Conservation (phyloP, 2,113 vertebrate species). For the Calypte anna region DNA sequence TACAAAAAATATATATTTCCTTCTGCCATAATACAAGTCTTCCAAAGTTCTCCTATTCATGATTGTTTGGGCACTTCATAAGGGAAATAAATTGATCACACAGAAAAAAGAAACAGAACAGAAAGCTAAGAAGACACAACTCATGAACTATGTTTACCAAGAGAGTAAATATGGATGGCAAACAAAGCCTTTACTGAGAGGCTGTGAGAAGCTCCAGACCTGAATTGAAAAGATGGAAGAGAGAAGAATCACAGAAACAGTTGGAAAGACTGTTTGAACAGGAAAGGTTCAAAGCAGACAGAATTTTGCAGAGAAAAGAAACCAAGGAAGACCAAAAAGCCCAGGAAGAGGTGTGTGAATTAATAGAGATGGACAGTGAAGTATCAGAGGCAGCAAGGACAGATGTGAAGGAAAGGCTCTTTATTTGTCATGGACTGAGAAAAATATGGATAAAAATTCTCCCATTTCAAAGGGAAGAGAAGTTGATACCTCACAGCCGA, state of each 20-base stretch:
- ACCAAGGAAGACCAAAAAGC: neutral
- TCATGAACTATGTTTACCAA: neutral
- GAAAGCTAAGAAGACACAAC: neutral
- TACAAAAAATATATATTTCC: neutral
- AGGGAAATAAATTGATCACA: neutral
- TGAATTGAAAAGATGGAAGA: neutral
- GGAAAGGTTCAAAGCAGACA: neutral
- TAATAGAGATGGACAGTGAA: neutral
- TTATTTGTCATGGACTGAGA: neutral
- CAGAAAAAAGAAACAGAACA: neutral
- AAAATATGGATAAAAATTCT: neutral
- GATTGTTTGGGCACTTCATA: neutral
- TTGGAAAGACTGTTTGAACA: neutral
- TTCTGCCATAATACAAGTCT: neutral
- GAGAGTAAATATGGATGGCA: neutral
- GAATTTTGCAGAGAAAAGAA: neutral
- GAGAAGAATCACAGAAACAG: neutral
- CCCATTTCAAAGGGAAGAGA: neutral
- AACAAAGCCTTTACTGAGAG: neutral
- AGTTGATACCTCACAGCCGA: neutral
- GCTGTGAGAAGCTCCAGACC: neutral
- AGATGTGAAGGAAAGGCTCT: neutral
- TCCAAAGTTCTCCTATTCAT: neutral
- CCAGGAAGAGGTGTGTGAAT: neutral
- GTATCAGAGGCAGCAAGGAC: neutral